Evolutionary conservation across 2,888 invertebrate genomes (phyloP), one percentile per base, ranked within the genome.

Genomic region (Watsonalla cultraria): DNA sequence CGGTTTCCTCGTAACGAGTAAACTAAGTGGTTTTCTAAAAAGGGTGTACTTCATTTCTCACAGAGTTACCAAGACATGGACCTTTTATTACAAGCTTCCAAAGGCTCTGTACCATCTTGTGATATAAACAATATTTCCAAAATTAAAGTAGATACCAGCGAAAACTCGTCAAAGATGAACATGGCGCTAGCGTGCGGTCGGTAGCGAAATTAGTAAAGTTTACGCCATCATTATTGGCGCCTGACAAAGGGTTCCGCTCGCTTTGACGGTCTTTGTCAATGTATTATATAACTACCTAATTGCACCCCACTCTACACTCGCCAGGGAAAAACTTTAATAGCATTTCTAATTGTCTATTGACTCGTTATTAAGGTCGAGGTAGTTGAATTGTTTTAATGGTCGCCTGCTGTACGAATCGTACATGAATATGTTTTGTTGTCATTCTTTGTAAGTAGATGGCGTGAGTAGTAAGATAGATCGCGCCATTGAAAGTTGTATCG

Each of bases 161-260:
- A 11, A 24, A 24, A 42, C 42, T 11, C 11, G 11, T 42, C 42
- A 42, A 42, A 42, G 42, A 42, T 42, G 42, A 42, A 42, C 42
- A 11, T 11, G 11, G 11, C 42, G 42, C 42, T 42, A 42, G 65
- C 56, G 65, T 73, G 76, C 74, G 74, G 75, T 74, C 70, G 71
- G 75, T 70, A 68, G 72, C 78, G 70, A 83, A 85, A 87, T 88
- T 82, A 86, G 84, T 73, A 80, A 86, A 87, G 84, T 85, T 87
- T 81, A 76, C 75, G 73, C 74, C 73, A 66, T 78, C 78, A 82
- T 84, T 82, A 86, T 84, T 80, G 84, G 79, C 77, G 74, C 66
- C 71, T 73, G 74, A 82, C 84, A 86, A 84, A 85, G 84, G 78
- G 67, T 70, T 42, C 73, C 71, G 64, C 66, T 57, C 62, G 63